These are phyloP conservation scores for Sprattus sprattus DNA, from an alignment of 2,113 vertebrate genomes.

Conservation along the genomic window DNA sequence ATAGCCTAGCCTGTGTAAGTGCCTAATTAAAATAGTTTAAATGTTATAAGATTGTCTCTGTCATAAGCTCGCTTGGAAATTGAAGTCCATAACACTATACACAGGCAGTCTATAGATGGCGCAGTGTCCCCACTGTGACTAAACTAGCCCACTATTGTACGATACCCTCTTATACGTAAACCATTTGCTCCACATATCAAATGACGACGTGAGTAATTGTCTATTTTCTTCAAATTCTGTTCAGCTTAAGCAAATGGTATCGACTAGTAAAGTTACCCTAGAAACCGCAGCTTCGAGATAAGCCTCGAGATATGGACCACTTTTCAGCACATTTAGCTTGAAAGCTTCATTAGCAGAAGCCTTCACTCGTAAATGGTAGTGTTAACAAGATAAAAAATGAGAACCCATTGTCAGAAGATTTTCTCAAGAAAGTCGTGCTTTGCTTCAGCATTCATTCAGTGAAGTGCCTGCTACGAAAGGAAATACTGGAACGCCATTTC, in stretches of 20 bases:
- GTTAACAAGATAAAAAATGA: neutral
- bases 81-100: neutral
- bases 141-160: neutral
- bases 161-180: neutral
- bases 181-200: neutral
- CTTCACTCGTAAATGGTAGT: neutral
- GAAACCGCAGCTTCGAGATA: too few relatives aligned
- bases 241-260: neutral
- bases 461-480: neutral
- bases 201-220: neutral
- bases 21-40: conserved; percentile 74
- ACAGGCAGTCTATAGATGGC: neutral
- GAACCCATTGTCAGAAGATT: neutral
- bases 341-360: too few relatives aligned
- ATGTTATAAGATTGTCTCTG: conserved; percentile 5
- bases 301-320: too few relatives aligned
- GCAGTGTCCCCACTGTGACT: neutral
- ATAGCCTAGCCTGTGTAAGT: conserved; percentile 71
- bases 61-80: neutral
- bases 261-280: too few relatives aligned
- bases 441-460: neutral
- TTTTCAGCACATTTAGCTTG: too few relatives aligned
- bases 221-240: neutral
- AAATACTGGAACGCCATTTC: conserved; percentile 17
- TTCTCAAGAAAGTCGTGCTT: neutral